Percentiles rank a stretch among this genome's conserved stretches.
These are phyloP conservation scores for Megaleporinus macrocephalus DNA, from an alignment of 2,113 vertebrate genomes.

Conservation along the genomic window DNA sequence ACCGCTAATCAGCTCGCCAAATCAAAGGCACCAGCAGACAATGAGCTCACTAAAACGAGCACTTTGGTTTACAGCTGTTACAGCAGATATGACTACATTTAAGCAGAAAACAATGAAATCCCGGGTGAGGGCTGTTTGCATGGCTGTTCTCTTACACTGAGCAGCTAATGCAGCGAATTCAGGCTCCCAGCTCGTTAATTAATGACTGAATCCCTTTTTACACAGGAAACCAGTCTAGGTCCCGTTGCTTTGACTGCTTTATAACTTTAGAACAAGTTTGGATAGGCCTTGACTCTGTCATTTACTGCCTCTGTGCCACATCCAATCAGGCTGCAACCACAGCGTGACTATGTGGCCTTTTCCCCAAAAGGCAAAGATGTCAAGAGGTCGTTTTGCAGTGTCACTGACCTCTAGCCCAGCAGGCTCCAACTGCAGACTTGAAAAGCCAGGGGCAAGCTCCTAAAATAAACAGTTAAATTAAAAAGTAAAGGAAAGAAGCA, in stretches of 20 bases:
- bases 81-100: slow-evolving; percentile 35
- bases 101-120: slow-evolving; percentile 26
- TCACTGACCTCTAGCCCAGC: slow-evolving; percentile 36
- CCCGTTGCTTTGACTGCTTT: slow-evolving; percentile 18
- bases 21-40: slow-evolving; percentile 43
- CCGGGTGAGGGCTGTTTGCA: slow-evolving; percentile 39
- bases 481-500: slow-evolving; percentile 37
- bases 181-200: slow-evolving; percentile 43
- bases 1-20: slow-evolving; percentile 40
- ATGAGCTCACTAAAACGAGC: slow-evolving; percentile 42
- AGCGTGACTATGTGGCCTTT: slow-evolving; percentile 23
- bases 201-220: slow-evolving; percentile 45
- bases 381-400: slow-evolving; percentile 46
- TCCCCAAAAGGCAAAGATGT: slow-evolving; percentile 34
- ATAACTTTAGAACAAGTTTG: neutral
- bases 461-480: slow-evolving; percentile 56
- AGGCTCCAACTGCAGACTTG: slow-evolving; percentile 43
- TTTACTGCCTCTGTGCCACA: slow-evolving; percentile 48
- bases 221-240: neutral
- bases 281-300: slow-evolving; percentile 20
- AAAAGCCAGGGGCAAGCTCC: slow-evolving; percentile 38
- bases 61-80: slow-evolving; percentile 42
- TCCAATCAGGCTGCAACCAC: neutral
- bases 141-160: slow-evolving; percentile 34
- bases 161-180: slow-evolving; percentile 25